Evolutionary conservation across 1,140 invertebrate genomes (phyloP).

Genomic region (Rhynchophorus ferrugineus): DNA sequence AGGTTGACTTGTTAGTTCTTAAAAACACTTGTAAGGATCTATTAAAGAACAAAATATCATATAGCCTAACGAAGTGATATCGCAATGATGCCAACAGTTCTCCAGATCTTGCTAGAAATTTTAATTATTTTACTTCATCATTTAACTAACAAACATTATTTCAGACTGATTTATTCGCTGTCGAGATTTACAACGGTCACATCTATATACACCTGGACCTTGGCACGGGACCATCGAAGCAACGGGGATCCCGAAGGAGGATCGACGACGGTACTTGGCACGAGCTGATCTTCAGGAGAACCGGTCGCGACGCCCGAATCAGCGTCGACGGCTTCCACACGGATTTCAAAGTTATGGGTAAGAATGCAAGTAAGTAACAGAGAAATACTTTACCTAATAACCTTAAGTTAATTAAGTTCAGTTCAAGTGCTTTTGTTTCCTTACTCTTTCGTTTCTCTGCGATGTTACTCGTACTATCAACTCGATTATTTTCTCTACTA

Average conservation of each 20-base stretch:
- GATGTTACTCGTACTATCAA: slow-evolving; percentile 13
- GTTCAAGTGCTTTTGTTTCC: slow-evolving; percentile 3
- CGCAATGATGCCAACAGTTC: slow-evolving; percentile 12
- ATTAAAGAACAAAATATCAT: no score
- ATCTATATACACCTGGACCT: slow-evolving; percentile 87
- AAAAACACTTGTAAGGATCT: no score
- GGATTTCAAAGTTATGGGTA: slow-evolving; percentile 84
- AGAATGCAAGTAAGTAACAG: slow-evolving; percentile 26
- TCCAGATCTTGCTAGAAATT: slow-evolving; percentile 9
- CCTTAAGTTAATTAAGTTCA: slow-evolving; percentile 7
- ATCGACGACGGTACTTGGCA: slow-evolving; percentile 92
- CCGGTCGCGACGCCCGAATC: slow-evolving; percentile 75
- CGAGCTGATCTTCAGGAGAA: slow-evolving; percentile 71
- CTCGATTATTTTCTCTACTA: slow-evolving; percentile 9
- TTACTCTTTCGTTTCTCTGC: slow-evolving; percentile 9
- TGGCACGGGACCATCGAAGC: slow-evolving; percentile 81
- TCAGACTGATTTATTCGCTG: slow-evolving; percentile 83
- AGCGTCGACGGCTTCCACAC: slow-evolving; percentile 80
- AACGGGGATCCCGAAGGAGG: slow-evolving; percentile 69
- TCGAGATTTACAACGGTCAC: slow-evolving; percentile 89
- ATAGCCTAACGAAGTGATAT: no score
- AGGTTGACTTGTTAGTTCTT: no score
- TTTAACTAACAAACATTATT: slow-evolving; percentile 16
- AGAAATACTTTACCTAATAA: slow-evolving; percentile 18
- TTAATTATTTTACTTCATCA: no score